These are phyloP conservation scores for Myiagra hebetior DNA, from an alignment of 2,113 vertebrate species.

Conservation along the genomic window DNA sequence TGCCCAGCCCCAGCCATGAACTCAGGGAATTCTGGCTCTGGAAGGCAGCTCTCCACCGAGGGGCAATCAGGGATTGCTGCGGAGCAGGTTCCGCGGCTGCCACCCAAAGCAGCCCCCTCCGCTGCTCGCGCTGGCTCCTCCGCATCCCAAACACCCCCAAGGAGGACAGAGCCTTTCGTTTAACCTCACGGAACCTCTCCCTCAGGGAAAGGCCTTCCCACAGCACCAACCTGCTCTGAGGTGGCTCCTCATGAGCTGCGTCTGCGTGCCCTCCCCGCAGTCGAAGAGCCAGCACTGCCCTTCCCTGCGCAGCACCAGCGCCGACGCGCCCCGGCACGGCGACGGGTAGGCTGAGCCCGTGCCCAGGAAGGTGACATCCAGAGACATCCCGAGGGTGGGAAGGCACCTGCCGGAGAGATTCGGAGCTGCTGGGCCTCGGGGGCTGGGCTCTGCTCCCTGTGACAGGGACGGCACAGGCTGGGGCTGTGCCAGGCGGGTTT, in stretches of 20 bases:
- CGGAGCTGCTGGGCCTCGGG: accelerated
- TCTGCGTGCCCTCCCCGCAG: conserved; percentile 94
- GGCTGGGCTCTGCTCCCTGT: accelerated
- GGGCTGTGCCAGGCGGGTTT: accelerated
- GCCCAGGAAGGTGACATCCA: conserved; percentile 92
- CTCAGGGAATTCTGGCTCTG: accelerated
- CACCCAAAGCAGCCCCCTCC: background rate
- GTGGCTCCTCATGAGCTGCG: conserved; percentile 88
- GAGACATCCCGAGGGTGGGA: conserved; percentile 63
- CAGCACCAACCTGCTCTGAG: conserved; percentile 79
- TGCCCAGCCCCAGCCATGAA: accelerated
- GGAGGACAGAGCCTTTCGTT: accelerated
- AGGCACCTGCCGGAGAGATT: background rate
- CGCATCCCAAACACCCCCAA: accelerated
- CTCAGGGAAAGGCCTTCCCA: accelerated
- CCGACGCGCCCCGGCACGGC: conserved; percentile 83
- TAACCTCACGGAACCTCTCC: accelerated
- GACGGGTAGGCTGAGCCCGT: conserved; percentile 88
- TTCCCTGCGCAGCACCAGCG: conserved; percentile 82
- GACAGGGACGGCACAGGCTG: background rate
- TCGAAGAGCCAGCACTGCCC: conserved; percentile 95
- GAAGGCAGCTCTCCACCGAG: accelerated
- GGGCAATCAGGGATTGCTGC: background rate
- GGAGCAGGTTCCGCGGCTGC: background rate
- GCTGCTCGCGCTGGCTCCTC: accelerated